These are phyloP conservation scores for Eupleurogrammus muticus DNA, from an alignment of 2,797 vertebrate genomes.

Conservation along the genomic window DNA sequence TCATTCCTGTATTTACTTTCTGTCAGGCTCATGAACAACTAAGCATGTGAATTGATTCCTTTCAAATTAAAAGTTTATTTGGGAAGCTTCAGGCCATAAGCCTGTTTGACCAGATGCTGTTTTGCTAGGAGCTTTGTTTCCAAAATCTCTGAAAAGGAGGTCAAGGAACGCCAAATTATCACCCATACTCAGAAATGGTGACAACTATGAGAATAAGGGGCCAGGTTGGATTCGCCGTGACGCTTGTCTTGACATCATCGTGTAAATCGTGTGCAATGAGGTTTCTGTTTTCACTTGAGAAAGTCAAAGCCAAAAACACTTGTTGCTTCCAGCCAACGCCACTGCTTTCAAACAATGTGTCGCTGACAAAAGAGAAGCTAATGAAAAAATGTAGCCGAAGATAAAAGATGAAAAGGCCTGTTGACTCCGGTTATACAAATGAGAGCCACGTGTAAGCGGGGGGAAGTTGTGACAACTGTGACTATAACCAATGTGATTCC, in stretches of 20 bases:
- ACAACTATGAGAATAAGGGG: not conserved
- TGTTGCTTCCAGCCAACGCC: slow-evolving; percentile 48
- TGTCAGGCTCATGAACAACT: not conserved
- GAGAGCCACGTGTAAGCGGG: slow-evolving; percentile 58
- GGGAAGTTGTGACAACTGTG: slow-evolving; percentile 61
- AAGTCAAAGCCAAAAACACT: slow-evolving; percentile 42
- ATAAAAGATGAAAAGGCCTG: slow-evolving; percentile 61
- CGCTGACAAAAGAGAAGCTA: slow-evolving; percentile 37
- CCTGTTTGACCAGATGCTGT: slow-evolving; percentile 1
- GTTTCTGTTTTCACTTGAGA: slow-evolving; percentile 54
- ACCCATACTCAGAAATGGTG: not conserved
- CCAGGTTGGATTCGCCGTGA: not conserved
- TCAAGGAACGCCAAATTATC: not conserved
- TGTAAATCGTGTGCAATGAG: slow-evolving; percentile 18
- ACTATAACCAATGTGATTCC: slow-evolving; percentile 45
- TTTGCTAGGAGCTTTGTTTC: slow-evolving; percentile 12
- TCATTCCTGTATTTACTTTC: not conserved
- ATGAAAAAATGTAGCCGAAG: slow-evolving; percentile 41
- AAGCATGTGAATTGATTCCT: slow-evolving; percentile 11
- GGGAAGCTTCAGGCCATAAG: not conserved
- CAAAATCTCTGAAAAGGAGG: not conserved
- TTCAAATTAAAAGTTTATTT: not conserved
- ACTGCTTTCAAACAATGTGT: slow-evolving; percentile 62
- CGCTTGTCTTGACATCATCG: not conserved
- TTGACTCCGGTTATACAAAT: slow-evolving; percentile 61